Base-by-base conservation (phyloP, 1,140 invertebrate genomes). In the Hydropsyche tenuis region DNA sequence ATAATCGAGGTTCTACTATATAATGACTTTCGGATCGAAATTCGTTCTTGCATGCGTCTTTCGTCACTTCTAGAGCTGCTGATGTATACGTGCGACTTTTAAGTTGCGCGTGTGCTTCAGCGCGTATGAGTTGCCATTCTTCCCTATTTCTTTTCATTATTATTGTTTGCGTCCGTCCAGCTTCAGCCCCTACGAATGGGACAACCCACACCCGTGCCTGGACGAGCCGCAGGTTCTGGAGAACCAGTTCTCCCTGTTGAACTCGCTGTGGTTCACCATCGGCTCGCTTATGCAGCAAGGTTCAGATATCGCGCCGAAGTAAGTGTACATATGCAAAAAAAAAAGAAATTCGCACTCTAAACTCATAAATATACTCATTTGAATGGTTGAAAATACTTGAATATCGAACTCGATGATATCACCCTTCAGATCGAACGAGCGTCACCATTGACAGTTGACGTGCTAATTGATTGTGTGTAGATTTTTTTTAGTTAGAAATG, bases 231-330 rank as follows among this genome's bases (percentile, higher is more conserved):
- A 91, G 78, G 89, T 91, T 80, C 84, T 93, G 82, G 91, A 94
- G 85, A 96, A 96, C 87, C 92, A 94, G 85, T 96, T 96, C 87
- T 94, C 91, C 77, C 86, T 95, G 78, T 87, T 94, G 82, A 96
- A 96, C 87, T 90, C 91, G 81, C 88, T 95, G 78, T 95, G 93
- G 93, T 94, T 94, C 87, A 93, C 93, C 84, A 92, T 94, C 83
- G 93, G 93, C 78, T 93, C 92, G 79, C 89, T 95, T 81, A 95
- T 96, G 93, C 93, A 95, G 88, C 93, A 94, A 89, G 94, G 94
- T 85, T 94, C 91, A 80, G 94, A 96, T 88, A 92, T 96, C 83
- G 92, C 93, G 86, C 90, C 90, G 73, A 90, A 91, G 91, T 92
- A 85, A 86, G 86, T 86, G 76, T 91, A 78, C 16, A 14, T 48